A percentile compares a stretch with the other conserved stretches of the same genome.
phyloP scores from a whole-genome alignment of 2,888 invertebrate genomes.

The Amiota minor region DNA sequence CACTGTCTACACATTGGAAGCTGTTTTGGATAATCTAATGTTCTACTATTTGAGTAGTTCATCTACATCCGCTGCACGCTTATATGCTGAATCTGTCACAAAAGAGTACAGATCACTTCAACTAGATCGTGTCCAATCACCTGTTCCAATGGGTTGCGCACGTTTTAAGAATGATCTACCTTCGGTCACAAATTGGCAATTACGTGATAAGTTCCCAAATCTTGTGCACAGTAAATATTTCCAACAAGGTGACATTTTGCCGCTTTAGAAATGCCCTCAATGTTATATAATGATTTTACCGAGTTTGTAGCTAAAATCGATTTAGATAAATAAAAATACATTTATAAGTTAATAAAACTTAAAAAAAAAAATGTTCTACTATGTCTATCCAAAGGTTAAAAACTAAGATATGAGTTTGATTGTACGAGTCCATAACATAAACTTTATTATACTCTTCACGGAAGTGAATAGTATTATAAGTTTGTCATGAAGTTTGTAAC shows the following conservation, averaged over 20 bases:
- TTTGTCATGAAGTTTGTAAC: too few species aligned
- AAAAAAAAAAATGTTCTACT: too few species aligned
- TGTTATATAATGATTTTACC: slow-evolving; percentile 82
- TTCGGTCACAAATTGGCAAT: slow-evolving; percentile 76
- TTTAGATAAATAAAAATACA: slow-evolving; percentile 36
- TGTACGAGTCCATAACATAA: too few species aligned
- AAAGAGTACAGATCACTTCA: slow-evolving; percentile 49
- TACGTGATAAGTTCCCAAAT: slow-evolving; percentile 78
- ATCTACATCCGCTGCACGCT: slow-evolving; percentile 80
- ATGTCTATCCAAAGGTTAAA: too few species aligned
- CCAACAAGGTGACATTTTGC: slow-evolving; percentile 87
- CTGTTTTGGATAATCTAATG: slow-evolving; percentile 82
- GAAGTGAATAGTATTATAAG: too few species aligned
- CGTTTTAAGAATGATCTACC: slow-evolving; percentile 81
- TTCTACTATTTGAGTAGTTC: slow-evolving; percentile 84
- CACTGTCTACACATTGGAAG: slow-evolving; percentile 74
- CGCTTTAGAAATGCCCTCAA: slow-evolving; percentile 84
- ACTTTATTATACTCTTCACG: too few species aligned
- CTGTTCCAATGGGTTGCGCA: slow-evolving; percentile 83
- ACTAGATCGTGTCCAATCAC: slow-evolving; percentile 76
- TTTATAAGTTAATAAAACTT: too few species aligned
- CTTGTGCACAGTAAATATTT: slow-evolving; percentile 80
- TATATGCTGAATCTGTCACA: slow-evolving; percentile 79
- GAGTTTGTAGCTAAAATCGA: slow-evolving; percentile 74
- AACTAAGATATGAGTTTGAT: too few species aligned